These are phyloP conservation scores for Melanostoma mellinum DNA, from an alignment of 2,888 invertebrate species.

Conservation along the genomic window DNA sequence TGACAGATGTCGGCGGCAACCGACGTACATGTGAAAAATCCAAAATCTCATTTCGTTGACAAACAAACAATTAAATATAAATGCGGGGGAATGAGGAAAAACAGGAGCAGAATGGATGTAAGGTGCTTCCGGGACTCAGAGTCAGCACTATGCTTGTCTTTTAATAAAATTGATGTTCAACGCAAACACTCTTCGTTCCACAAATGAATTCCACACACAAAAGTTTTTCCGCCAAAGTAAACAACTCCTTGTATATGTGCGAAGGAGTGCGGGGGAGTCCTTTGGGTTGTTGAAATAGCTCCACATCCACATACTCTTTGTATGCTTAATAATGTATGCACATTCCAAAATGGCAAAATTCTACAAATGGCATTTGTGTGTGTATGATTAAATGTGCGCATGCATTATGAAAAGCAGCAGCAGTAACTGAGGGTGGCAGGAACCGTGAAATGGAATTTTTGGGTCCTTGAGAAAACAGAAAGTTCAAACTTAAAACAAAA, in stretches of 20 bases:
- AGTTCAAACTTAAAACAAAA: slow-evolving; percentile 52
- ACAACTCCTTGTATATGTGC: slow-evolving; percentile 22
- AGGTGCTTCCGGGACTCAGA: slow-evolving; percentile 18
- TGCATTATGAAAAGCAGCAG: slow-evolving; percentile 59
- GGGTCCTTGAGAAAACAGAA: slow-evolving; percentile 20
- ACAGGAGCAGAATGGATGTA: neutral
- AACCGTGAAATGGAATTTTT: neutral
- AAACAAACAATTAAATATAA: slow-evolving; percentile 69
- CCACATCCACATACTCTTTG: slow-evolving; percentile 44
- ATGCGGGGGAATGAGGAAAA: neutral
- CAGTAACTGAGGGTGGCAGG: neutral
- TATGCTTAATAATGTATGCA: slow-evolving; percentile 66
- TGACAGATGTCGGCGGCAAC: slow-evolving; percentile 60
- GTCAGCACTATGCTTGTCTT: slow-evolving; percentile 34
- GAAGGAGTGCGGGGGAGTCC: neutral
- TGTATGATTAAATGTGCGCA: slow-evolving; percentile 69
- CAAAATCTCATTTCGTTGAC: slow-evolving; percentile 69
- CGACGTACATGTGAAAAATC: slow-evolving; percentile 50
- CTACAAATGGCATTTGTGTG: slow-evolving; percentile 57
- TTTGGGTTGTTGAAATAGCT: slow-evolving; percentile 7
- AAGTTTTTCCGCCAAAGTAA: slow-evolving; percentile 45
- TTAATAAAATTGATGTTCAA: slow-evolving; percentile 67
- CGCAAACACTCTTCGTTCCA: slow-evolving; percentile 55
- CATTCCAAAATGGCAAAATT: slow-evolving; percentile 68
- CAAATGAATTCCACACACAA: slow-evolving; percentile 54